phyloP scores from a whole-genome alignment of 2,888 invertebrate genomes.

The Invenusta paracnida region DNA sequence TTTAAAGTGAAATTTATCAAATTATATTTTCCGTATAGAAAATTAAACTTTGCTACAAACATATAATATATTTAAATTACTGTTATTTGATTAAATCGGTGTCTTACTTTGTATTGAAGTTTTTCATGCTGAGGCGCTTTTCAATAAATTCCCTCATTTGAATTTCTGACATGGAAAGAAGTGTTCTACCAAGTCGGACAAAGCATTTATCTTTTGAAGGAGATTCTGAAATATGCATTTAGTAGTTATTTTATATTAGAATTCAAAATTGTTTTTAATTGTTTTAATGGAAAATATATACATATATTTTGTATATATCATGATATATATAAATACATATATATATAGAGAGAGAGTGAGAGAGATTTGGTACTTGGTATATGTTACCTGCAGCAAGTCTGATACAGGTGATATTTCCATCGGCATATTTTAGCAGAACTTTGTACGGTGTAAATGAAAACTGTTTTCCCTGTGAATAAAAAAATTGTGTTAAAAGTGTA shows the following conservation, averaged over 20 bases:
- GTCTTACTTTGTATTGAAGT: not conserved
- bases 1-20: too few species aligned
- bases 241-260: too few species aligned
- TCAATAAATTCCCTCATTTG: not conserved
- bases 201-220: not conserved
- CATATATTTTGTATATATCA: not conserved
- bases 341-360: too few species aligned
- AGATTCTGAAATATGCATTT: not conserved
- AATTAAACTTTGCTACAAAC: too few species aligned
- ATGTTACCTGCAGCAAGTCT: not conserved
- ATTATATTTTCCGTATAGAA: too few species aligned
- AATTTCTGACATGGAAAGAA: not conserved
- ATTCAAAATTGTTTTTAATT: not conserved
- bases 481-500: too few species aligned
- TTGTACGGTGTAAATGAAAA: too few species aligned
- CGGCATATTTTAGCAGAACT: not conserved
- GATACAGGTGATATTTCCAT: not conserved
- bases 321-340: not conserved
- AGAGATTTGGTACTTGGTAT: too few species aligned
- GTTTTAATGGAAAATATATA: not conserved
- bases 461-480: too few species aligned
- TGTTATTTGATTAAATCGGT: not conserved
- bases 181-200: not conserved
- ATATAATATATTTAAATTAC: too few species aligned
- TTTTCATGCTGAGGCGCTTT: not conserved